phyloP scores from a whole-genome alignment of 1,140 invertebrate genomes.

The Lamellibrachia luymesi region DNA sequence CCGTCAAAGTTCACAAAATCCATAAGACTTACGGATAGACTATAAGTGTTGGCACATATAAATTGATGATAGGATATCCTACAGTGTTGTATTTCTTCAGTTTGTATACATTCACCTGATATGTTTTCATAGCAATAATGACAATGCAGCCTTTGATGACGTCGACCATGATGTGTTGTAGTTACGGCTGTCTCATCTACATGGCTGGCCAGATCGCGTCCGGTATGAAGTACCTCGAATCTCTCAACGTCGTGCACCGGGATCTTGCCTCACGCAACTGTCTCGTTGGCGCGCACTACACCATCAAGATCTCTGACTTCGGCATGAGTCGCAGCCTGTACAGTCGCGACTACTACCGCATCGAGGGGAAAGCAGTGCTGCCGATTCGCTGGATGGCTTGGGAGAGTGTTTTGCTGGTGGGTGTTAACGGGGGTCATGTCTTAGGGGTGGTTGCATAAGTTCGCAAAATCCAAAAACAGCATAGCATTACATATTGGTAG shows the following conservation, averaged over 20 bases:
- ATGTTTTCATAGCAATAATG: no score
- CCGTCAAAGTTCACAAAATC: no score
- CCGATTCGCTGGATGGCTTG: conserved; percentile 89
- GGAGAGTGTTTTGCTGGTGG: conserved; percentile 68
- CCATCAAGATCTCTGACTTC: conserved; percentile 88
- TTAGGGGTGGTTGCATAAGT: background rate
- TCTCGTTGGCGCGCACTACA: conserved; percentile 78
- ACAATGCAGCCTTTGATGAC: background rate
- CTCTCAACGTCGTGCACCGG: conserved; percentile 75
- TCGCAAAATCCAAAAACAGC: no score
- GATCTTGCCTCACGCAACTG: conserved; percentile 80
- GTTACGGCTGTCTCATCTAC: conserved; percentile 77
- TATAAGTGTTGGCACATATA: no score
- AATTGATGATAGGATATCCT: no score
- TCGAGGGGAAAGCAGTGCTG: conserved; percentile 75
- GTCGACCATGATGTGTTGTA: conserved; percentile 49
- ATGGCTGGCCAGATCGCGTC: conserved; percentile 83
- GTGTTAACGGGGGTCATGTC: background rate
- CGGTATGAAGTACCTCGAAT: conserved; percentile 86
- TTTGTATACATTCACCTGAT: no score
- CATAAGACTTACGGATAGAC: no score
- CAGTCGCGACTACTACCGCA: conserved; percentile 56
- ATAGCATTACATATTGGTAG: no score
- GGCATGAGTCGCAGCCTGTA: conserved; percentile 74
- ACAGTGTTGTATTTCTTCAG: no score